Evolutionary conservation across 2,113 vertebrate species (phyloP).

Genomic region (Myrmecobius fasciatus): DNA sequence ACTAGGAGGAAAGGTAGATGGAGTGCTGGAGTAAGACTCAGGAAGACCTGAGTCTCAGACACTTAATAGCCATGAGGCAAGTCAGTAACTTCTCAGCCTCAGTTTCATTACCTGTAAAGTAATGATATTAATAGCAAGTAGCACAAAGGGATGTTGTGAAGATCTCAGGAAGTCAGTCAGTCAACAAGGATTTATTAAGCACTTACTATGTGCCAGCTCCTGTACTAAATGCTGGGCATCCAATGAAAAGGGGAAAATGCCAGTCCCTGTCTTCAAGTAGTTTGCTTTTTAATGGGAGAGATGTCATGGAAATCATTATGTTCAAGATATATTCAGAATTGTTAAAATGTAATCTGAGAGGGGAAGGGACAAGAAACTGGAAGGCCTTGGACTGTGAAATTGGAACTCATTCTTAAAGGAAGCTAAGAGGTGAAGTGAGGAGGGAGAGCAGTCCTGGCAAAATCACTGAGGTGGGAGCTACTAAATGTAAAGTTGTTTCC

Average conservation of each 20-base stretch:
- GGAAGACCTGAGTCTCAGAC: neutral
- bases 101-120: neutral
- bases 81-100: neutral
- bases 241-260: neutral
- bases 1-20: neutral
- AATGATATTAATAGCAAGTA: too few species aligned
- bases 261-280: neutral
- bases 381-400: neutral
- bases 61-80: neutral
- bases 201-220: neutral
- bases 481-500: neutral
- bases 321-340: neutral
- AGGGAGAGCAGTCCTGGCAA: neutral
- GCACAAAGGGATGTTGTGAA: neutral
- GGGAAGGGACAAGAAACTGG: neutral
- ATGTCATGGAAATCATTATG: neutral
- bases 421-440: neutral
- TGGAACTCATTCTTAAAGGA: neutral
- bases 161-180: neutral
- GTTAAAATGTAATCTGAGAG: neutral
- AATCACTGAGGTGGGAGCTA: neutral
- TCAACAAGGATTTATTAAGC: neutral
- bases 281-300: neutral
- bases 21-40: neutral
- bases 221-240: accelerated